Evolutionary conservation across 2,797 vertebrate species (phyloP).

Genomic region (Smutsia gigantea): DNA sequence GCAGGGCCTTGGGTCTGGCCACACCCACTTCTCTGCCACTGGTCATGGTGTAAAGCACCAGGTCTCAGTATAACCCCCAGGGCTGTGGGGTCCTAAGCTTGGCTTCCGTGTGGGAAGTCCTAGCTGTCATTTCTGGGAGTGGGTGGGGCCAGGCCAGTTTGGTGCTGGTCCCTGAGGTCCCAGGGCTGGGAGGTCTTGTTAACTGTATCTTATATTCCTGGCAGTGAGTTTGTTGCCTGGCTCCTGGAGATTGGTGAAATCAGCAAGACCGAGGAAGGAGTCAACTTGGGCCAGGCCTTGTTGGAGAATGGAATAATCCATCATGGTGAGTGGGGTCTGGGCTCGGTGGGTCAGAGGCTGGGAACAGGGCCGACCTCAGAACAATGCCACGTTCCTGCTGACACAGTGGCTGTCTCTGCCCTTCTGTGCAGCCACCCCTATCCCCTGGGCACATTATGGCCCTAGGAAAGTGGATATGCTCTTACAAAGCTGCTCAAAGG

Average conservation of each 20-base stretch:
- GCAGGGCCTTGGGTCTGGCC: neutral
- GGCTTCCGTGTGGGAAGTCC: slow-evolving; percentile 36
- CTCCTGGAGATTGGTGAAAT: slow-evolving; percentile 97
- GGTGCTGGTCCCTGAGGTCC: neutral
- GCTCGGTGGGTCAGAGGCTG: fast-evolving
- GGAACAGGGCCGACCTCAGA: neutral
- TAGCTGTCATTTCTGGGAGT: slow-evolving; percentile 61
- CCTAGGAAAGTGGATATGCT: fast-evolving
- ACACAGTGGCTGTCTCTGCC: neutral
- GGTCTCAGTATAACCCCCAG: neutral
- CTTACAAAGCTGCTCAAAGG: neutral
- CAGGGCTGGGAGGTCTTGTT: slow-evolving; percentile 43
- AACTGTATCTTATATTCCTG: slow-evolving; percentile 8
- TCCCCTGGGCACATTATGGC: neutral
- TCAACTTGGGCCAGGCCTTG: slow-evolving; percentile 97
- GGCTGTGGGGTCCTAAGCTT: neutral
- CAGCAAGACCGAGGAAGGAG: slow-evolving; percentile 97
- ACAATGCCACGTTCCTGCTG: fast-evolving
- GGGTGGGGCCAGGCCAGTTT: neutral
- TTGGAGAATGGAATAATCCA: slow-evolving; percentile 99
- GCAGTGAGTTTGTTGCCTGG: slow-evolving; percentile 98
- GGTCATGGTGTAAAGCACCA: neutral
- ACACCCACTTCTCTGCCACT: neutral
- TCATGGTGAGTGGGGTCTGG: slow-evolving; percentile 91
- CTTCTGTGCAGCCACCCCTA: fast-evolving